Base-by-base conservation (phyloP, 35 echinoderm and acorn worm species). In the Hemicentrotus pulcherrimus region DNA sequence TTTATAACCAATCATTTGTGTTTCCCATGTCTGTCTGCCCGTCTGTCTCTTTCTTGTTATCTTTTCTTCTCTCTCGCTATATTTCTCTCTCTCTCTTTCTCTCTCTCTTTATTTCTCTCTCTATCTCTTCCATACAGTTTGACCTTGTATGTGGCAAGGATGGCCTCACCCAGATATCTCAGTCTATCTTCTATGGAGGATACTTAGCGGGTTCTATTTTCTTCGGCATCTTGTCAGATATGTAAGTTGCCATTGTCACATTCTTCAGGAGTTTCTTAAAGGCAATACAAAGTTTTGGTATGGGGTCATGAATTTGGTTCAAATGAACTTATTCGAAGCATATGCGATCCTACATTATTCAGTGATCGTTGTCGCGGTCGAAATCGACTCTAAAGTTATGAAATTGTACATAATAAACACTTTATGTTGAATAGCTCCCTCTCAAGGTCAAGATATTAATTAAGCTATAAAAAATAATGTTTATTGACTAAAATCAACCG, bases 161-260 rank as follows among this genome's bases (percentile, higher is more conserved):
- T 47, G 88, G 33, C 18, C 89, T 55, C 6, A 41, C 96, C 1
- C 94, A 96, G 15, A 32, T 98, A 50, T 96, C 97, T 11, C 97
- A 98, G 94, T 97, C 97, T 3, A 71, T 98, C 59, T 98, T 95
- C 94, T 98, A 97, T 95, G 95, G 86, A 18, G 97, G 97, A 47
- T 91, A 94, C 9, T 32, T 98, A 28, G 95, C 88, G 47, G 97
- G 97, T 14, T 98, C 97, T 6, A 71, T 98, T 45, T 31, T 94
- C 31, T 96, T 95, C 24, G 97, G 97, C 4, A 71, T 93, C 45
- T 6, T 98, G 0, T 95, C 97, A n/a, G 97, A 98, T 94, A 96
- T 95, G 97, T 98, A 96, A 33, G 95, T 94, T 95, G 94, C 18
- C 19, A 78, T 0, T 28, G 28, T 78, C 19, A 28, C 19, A n/a